phyloP scores from a whole-genome alignment of 2,888 invertebrate genomes.

The Drosophila aldrichi region DNA sequence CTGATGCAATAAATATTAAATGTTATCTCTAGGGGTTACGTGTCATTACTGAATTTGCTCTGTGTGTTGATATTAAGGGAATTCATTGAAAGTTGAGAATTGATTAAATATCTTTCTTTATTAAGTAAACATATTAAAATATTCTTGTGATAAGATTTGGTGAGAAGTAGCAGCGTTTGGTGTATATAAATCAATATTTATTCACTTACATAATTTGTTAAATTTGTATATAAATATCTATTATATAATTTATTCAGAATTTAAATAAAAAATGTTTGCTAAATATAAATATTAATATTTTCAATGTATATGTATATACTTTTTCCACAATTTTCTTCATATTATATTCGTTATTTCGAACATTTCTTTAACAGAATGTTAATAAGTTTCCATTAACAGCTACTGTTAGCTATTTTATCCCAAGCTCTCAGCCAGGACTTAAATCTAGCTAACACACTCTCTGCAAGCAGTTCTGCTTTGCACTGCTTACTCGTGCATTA shows the following conservation, averaged over 20 bases:
- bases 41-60: neutral
- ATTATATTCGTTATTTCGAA: neutral
- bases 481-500: slow-evolving; percentile 1
- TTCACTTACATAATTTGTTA: neutral
- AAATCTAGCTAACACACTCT: neutral
- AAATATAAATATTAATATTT: too few relatives aligned
- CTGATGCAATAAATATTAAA: slow-evolving; percentile 1
- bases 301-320: too few relatives aligned
- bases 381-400: neutral
- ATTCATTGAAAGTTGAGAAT: neutral
- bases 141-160: too few relatives aligned
- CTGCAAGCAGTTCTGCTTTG: neutral
- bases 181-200: too few relatives aligned
- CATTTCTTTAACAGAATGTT: neutral
- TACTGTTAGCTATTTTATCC: neutral
- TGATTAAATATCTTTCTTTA: neutral
- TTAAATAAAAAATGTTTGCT: too few relatives aligned
- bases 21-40: neutral
- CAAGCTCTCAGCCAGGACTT: slow-evolving; percentile 21
- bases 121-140: neutral
- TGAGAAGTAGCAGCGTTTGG: too few relatives aligned
- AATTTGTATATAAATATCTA: too few relatives aligned
- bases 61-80: neutral
- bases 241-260: too few relatives aligned
- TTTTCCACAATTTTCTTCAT: neutral